Percentiles rank a stretch among this genome's conserved stretches.
Evolutionary conservation across 2,113 vertebrate species (phyloP).

Genomic region (Mandrillus leucophaeus): DNA sequence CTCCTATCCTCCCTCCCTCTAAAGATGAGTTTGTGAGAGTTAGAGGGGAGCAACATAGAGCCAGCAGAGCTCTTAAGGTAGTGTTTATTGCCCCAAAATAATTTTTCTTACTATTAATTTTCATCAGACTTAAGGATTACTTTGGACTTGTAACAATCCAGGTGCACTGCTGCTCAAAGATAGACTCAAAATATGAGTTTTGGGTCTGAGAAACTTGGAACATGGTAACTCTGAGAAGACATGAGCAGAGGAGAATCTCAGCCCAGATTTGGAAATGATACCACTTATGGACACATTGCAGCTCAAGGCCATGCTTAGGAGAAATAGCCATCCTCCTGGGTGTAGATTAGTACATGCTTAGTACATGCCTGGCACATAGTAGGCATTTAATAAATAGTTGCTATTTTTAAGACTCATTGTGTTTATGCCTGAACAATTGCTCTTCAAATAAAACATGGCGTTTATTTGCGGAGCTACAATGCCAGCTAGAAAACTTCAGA

Average conservation of each 20-base stretch:
- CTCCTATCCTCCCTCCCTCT: not conserved
- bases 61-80: not conserved
- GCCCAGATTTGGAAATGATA: not conserved
- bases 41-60: not conserved
- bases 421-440: not conserved
- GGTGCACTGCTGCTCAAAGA: not conserved
- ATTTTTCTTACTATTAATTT: not conserved
- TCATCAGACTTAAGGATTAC: not conserved
- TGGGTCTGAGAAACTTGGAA: not conserved
- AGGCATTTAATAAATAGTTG: not conserved
- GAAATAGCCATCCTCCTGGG: not conserved
- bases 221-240: not conserved
- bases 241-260: accelerated
- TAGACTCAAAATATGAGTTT: not conserved
- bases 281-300: not conserved
- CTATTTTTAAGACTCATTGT: not conserved
- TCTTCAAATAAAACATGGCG: not conserved
- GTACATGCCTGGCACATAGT: too few relatives aligned
- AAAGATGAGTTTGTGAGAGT: not conserved
- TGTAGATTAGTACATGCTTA: not conserved
- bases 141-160: not conserved
- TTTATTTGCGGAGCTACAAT: not conserved
- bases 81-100: not conserved
- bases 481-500: not conserved
- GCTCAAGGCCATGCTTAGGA: not conserved